Evolutionary conservation across 2,797 vertebrate genomes (phyloP), one percentile per base, ranked within the genome.

Genomic region (Amniataba percoides): DNA sequence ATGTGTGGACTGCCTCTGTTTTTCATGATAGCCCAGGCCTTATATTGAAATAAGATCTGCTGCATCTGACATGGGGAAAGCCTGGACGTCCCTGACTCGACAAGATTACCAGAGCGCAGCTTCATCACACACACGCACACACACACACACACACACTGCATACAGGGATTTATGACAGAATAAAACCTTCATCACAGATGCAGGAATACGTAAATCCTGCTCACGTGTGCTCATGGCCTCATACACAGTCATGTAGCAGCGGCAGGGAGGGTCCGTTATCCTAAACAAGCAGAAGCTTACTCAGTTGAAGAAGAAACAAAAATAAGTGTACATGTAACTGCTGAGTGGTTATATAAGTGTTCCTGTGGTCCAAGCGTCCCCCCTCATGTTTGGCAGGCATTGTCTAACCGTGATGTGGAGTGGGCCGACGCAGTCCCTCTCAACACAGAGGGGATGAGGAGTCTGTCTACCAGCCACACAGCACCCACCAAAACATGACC

Each of bases 111-210:
- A 76, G 62, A 78, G 82, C 46, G 23, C 14, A 53, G 39, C 76
- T 60, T 27, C 69, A 63, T 71, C 78, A 69, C 76, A 68, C 78
- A 53, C 78, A 68, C 65, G 56, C 74, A 42, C 82, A 71, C 49
- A 59, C 67, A 14, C 76, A 65, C 45, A 45, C 63, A 77, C 74
- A 48, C 68, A 23, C 79, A 71, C 76, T 45, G 11, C 83, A 73
- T 19, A 71, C 57, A 73, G 75, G 87, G 91, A 93, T 92, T 92
- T 92, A 92, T 82, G 84, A 59, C 31, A 31, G 81, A 90, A 92
- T 92, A 91, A 91, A 93, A 89, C 85, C 89, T 93, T 90, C 85
- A 85, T 87, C 85, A 83, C 88, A 89, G 89, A 91, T 75, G 86
- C 86, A 86, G 82, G 81, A 78, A 84, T 82, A 88, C 59, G 66